These are phyloP conservation scores for Climacteris rufus DNA, from an alignment of 2,113 vertebrate genomes.

Conservation along the genomic window DNA sequence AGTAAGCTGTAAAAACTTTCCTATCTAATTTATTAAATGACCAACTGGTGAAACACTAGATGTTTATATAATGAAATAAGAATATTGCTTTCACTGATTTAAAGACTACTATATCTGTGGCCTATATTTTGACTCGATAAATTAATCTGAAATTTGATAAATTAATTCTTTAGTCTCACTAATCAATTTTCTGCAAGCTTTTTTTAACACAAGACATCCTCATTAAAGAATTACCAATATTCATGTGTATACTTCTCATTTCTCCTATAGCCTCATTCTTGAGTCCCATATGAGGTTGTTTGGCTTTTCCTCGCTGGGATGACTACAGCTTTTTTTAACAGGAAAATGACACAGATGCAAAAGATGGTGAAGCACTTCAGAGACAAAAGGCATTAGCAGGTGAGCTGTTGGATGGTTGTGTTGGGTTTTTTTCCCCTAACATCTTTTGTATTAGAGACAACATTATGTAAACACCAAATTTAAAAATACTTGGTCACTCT, in stretches of 20 bases:
- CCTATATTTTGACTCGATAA: background rate
- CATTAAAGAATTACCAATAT: background rate
- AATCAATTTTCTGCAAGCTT: background rate
- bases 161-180: background rate
- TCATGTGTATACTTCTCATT: background rate
- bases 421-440: background rate
- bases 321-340: background rate
- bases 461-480: background rate
- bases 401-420: background rate
- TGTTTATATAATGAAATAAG: background rate
- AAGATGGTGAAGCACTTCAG: background rate
- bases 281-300: background rate
- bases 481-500: background rate
- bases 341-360: background rate
- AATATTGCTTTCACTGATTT: background rate
- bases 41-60: background rate
- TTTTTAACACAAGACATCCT: background rate
- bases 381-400: background rate
- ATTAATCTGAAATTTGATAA: background rate
- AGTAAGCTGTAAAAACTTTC: background rate
- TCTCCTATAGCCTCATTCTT: background rate
- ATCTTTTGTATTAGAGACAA: background rate
- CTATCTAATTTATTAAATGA: constrained; percentile 1
- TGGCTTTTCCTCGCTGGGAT: background rate
- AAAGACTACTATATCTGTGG: background rate